Evolutionary conservation across 2,888 invertebrate genomes (phyloP), one percentile per base, ranked within the genome.

Genomic region (Sthenelais limicola): DNA sequence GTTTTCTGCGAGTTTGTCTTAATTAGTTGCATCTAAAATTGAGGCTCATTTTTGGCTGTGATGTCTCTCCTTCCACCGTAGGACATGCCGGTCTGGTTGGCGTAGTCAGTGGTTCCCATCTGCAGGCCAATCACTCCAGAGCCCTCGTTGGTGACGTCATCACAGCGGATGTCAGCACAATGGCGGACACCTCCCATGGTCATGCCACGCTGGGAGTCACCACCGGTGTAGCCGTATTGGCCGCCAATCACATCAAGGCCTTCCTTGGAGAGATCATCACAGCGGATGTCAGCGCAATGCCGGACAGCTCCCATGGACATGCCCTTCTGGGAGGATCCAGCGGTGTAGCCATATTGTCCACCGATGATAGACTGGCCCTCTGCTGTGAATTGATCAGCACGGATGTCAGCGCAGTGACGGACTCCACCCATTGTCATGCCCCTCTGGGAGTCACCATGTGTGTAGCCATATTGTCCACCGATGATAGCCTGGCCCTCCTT

Each of bases 151-250:
- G 68, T 48, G 28, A 74, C 69, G n/a, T 67, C 56, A 24, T 75
- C 70, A 24, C 32, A 43, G 21, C 52, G 33, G 21, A 75, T 69
- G 54, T 76, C 75, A 24, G 73, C 78, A 51, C 83, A 76, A 72
- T 84, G 83, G 0, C 84, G 77, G 28, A 77, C 77, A 18, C 47
- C 47, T 9, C 74, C 74, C 30, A 74, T 54, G 26, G 48, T 2
- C 74, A 74, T 74, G 24, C 74, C 74, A 33, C 62, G 68, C 58
- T 86, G 86, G 47, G 79, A 81, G 32, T 84, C 86, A 12, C 81
- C 80, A 73, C 84, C 80, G 74, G 85, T 86, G 68, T 79, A 81
- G 21, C 86, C 86, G 32, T 82, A 81, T 76, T 87, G 87, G 5
- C 85, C 79, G 32, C 86, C 83, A 32, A 87, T 82, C 51, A 83